phyloP scores from a whole-genome alignment of 1,140 invertebrate species.

The Pogonomyrmex californicus region DNA sequence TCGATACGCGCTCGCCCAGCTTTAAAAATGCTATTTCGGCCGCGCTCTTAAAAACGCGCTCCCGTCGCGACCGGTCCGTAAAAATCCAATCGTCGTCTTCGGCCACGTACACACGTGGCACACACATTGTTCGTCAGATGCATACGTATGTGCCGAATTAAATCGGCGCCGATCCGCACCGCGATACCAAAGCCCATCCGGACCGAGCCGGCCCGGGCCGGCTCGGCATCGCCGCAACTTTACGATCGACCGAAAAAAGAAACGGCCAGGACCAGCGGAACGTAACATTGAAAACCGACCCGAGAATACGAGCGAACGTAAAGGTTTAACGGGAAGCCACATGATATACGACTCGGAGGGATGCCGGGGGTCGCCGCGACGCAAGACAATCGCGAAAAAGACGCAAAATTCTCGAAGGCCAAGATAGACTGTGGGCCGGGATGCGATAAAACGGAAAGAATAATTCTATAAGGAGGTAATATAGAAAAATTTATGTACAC shows the following conservation, averaged over 20 bases:
- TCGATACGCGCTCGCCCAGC: not conserved
- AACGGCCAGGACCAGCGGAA: slow-evolving; percentile 7
- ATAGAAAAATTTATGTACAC: slow-evolving; percentile 5
- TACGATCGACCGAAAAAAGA: slow-evolving; percentile 61
- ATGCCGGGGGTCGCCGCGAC: not conserved
- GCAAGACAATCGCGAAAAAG: slow-evolving; percentile 9
- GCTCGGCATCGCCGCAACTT: slow-evolving; percentile 27
- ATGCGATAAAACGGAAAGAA: not conserved
- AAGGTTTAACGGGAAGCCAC: slow-evolving; percentile 49
- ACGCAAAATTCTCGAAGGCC: not conserved
- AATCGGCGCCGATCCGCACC: slow-evolving; percentile 41
- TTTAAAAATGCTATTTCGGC: slow-evolving; percentile 60
- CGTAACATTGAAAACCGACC: slow-evolving; percentile 29
- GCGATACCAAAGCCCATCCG: slow-evolving; percentile 21
- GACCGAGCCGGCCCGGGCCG: not conserved
- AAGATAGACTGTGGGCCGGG: not conserved
- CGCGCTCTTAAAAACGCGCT: slow-evolving; percentile 57
- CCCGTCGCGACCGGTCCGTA: slow-evolving; percentile 49
- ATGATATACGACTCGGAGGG: slow-evolving; percentile 30
- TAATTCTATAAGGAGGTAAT: not conserved
- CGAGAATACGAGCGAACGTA: slow-evolving; percentile 31
- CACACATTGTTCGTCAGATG: slow-evolving; percentile 4
- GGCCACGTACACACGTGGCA: not conserved
- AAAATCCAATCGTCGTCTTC: slow-evolving; percentile 39
- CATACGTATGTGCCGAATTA: slow-evolving; percentile 47